These are phyloP conservation scores for Centropus bengalensis DNA, from an alignment of 2,113 vertebrate genomes.

Conservation along the genomic window DNA sequence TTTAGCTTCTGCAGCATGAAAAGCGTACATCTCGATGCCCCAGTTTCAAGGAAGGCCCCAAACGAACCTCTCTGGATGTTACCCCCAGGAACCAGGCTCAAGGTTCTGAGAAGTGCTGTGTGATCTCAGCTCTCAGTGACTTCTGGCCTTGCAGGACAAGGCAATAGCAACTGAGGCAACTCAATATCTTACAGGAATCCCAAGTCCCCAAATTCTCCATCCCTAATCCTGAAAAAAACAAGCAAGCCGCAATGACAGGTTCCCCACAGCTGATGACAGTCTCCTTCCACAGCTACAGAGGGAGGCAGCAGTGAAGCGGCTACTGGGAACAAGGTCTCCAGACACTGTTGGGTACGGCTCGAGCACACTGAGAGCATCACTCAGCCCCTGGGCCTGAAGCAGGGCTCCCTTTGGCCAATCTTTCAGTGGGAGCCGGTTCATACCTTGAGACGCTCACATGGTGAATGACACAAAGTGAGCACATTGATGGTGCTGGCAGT, in stretches of 20 bases:
- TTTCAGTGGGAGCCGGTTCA: background rate
- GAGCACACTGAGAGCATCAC: background rate
- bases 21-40: background rate
- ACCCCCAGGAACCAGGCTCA: constrained; percentile 3
- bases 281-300: constrained; percentile 6
- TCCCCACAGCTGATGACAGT: constrained; percentile 21
- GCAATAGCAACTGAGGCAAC: background rate
- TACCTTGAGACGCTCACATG: background rate
- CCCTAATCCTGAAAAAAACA: background rate
- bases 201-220: background rate
- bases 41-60: background rate
- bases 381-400: background rate
- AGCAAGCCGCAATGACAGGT: constrained; percentile 10
- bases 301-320: background rate
- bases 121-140: background rate
- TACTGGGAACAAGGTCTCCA: background rate
- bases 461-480: background rate
- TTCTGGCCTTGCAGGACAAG: background rate
- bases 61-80: constrained; percentile 20
- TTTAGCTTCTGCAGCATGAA: background rate
- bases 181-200: background rate
- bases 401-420: background rate
- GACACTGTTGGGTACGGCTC: background rate
- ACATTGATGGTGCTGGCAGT: background rate
- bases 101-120: background rate